Conservation (phyloP, 1,140 invertebrate genomes). For the Ooceraea biroi region DNA sequence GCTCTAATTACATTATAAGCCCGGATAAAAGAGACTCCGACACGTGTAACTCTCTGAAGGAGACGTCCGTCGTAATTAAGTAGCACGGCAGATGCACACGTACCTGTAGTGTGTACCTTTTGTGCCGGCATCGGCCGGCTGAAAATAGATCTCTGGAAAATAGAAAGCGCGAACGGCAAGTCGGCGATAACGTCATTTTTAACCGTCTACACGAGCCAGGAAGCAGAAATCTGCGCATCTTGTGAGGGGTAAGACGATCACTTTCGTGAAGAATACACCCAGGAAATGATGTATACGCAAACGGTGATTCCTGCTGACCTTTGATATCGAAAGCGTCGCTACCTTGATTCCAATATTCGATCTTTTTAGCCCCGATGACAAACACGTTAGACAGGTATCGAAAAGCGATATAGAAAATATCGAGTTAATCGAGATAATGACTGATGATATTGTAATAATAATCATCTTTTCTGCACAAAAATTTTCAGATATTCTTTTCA, state of each 20-base stretch:
- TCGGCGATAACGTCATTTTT: slow-evolving; percentile 4
- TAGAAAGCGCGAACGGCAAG: background rate
- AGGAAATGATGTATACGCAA: background rate
- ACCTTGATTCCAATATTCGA: no score
- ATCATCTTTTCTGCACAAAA: no score
- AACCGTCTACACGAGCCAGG: background rate
- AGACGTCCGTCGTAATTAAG: slow-evolving; percentile 69
- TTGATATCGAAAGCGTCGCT: no score
- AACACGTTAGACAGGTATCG: no score
- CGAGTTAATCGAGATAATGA: no score
- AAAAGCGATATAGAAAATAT: no score
- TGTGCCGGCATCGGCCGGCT: background rate
- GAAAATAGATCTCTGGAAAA: slow-evolving; percentile 42
- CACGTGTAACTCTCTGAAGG: slow-evolving; percentile 63
- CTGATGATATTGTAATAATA: no score
- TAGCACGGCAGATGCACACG: slow-evolving; percentile 18
- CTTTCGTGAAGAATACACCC: background rate
- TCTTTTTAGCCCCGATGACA: no score
- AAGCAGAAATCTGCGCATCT: background rate
- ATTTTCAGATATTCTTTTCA: no score
- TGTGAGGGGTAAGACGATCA: background rate
- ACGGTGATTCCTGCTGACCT: no score
- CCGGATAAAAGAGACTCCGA: slow-evolving; percentile 62
- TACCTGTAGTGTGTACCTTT: slow-evolving; percentile 29
- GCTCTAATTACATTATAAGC: slow-evolving; percentile 74